Percentiles rank a stretch among this genome's conserved stretches.
Conservation (phyloP, 1,140 invertebrate species). For the Halictus rubicundus region DNA sequence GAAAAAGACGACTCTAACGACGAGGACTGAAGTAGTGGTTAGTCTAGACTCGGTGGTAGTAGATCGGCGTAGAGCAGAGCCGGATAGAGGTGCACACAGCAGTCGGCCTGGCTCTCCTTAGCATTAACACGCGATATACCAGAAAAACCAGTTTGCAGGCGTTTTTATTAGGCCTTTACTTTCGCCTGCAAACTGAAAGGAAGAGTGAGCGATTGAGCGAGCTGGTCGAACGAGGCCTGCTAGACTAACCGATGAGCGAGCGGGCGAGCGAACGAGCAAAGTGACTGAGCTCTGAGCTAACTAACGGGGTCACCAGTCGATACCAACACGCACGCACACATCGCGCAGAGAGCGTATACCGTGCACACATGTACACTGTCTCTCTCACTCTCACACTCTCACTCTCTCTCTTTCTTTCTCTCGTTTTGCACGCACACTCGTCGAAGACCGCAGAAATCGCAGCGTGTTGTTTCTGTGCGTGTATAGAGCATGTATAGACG, state of each 20-base stretch:
- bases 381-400: background rate
- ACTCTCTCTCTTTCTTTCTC: no score
- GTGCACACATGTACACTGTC: background rate
- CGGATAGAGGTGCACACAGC: constrained; percentile 36
- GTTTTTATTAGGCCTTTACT: constrained; percentile 76
- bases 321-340: constrained; percentile 63
- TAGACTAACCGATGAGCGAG: constrained; percentile 19
- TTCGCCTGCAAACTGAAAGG: constrained; percentile 75
- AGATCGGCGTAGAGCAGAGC: constrained; percentile 45
- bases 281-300: constrained; percentile 59
- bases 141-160: constrained; percentile 77
- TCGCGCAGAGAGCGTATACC: background rate
- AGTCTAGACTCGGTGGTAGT: constrained; percentile 34
- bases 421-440: background rate
- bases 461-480: constrained; percentile 33
- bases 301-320: constrained; percentile 73
- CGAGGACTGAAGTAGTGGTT: background rate
- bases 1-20: constrained; percentile 1
- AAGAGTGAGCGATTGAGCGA: constrained; percentile 70
- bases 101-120: constrained; percentile 66
- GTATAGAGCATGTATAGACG: constrained; percentile 38
- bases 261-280: constrained; percentile 48
- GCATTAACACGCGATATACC: constrained; percentile 74
- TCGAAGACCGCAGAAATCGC: background rate
- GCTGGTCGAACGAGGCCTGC: constrained; percentile 48